Conservation (phyloP, 2,797 vertebrate genomes). For the Eleutherodactylus coqui region DNA sequence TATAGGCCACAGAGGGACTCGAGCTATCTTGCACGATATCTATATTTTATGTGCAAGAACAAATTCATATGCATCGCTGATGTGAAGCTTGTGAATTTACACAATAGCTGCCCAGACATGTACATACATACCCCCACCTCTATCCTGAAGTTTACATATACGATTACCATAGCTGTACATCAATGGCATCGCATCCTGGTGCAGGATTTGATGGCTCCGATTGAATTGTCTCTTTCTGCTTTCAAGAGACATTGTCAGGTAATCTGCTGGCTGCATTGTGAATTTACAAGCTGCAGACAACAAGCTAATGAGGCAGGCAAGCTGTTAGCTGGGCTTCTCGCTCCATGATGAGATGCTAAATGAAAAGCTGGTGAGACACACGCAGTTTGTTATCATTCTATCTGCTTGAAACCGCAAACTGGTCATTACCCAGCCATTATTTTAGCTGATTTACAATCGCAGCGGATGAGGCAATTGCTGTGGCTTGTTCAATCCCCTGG, state of each 20-base stretch:
- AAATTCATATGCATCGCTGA: conserved; percentile 11
- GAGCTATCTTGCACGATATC: conserved; percentile 2
- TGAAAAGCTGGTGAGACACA: conserved; percentile 92
- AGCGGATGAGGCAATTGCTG: conserved; percentile 86
- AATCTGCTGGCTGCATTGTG: conserved; percentile 85
- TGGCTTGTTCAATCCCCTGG: conserved; percentile 86
- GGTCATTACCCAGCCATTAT: conserved; percentile 99
- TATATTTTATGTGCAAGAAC: conserved; percentile 14
- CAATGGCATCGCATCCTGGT: conserved; percentile 75
- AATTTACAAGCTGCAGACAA: conserved; percentile 94
- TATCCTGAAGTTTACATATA: conserved; percentile 82
- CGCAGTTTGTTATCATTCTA: conserved; percentile 97
- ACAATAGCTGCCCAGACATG: conserved; percentile 50
- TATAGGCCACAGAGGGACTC: conserved; percentile 15
- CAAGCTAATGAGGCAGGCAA: conserved; percentile 96
- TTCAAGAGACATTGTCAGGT: conserved; percentile 92
- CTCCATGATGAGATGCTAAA: conserved; percentile 95
- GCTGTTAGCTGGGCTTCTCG: conserved; percentile 88
- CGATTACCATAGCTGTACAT: conserved; percentile 81
- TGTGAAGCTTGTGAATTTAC: not conserved
- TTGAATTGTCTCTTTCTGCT: conserved; percentile 86
- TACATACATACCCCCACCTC: conserved; percentile 76
- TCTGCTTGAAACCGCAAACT: conserved; percentile 95
- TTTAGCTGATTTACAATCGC: conserved; percentile 94
- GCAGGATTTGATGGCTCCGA: conserved; percentile 83